Evolutionary conservation across 2,888 invertebrate genomes (phyloP).

Genomic region (Molorchus minor): DNA sequence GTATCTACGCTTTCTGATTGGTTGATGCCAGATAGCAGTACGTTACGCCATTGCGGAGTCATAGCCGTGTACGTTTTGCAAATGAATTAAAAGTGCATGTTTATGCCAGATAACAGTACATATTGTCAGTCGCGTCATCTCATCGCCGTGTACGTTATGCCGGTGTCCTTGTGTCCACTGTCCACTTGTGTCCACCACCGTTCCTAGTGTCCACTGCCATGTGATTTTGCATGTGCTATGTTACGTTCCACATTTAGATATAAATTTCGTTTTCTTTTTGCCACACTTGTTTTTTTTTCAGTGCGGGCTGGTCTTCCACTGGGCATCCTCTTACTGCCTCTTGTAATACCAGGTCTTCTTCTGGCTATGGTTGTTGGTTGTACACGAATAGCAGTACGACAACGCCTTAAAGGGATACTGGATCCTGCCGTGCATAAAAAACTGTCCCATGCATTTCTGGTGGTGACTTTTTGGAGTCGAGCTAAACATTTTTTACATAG

Average conservation of each 20-base stretch:
- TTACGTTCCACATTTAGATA: conserved; percentile 3
- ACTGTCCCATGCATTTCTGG: conserved; percentile 7
- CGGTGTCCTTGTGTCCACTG: no score
- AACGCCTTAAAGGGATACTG: conserved; percentile 11
- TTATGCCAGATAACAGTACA: no score
- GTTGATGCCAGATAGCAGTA: no score
- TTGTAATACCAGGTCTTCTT: conserved; percentile 28
- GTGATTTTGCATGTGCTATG: conserved; percentile 21
- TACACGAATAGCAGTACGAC: conserved; percentile 26
- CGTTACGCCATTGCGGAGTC: no score
- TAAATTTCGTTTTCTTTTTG: conserved; percentile 10
- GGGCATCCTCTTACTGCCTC: conserved; percentile 27
- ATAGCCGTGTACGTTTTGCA: no score
- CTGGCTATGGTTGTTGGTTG: conserved; percentile 31
- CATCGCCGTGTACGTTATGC: no score
- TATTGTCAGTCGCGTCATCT: no score
- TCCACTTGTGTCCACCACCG: no score
- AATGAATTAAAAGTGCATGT: no score
- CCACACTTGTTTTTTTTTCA: conserved; percentile 6
- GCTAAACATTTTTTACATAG: conserved; percentile 6
- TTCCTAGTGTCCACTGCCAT: conserved; percentile 24
- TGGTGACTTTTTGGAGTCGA: conserved; percentile 12
- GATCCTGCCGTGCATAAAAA: background rate
- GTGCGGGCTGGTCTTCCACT: conserved; percentile 20
- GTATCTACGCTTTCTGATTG: no score